Base-by-base conservation (phyloP, 2,113 vertebrate genomes). In the Casuarius casuarius region DNA sequence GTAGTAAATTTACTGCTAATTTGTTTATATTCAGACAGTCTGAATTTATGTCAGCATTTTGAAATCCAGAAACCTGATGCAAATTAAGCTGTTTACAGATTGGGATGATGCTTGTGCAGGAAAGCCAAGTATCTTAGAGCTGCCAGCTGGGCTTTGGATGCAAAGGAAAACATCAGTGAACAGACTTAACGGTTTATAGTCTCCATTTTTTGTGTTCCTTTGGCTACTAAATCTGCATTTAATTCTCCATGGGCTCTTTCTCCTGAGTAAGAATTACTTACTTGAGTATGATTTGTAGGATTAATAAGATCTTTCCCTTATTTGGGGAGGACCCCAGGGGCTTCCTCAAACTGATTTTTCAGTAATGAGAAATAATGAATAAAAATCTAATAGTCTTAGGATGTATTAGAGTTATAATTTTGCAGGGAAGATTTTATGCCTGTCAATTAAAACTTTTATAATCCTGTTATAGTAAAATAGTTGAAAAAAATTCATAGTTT, bases 291-390 rank as follows among this genome's bases (percentile, higher is more conserved):
- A 90, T 93, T 95, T 94, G 66, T 92, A 67, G 33, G 12, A n/a
- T 72, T 97, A 95, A 95, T 90, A 93, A 86, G 74, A 58, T 86
- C 93, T 94, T 92, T 54, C 33, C 25, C 66, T 90, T 78, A 74
- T 79, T 61, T 75, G 44, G 62, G 56, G 66, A 86, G 71, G 59
- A 73, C 90, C 65, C 65, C 42, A 61, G 65, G 83, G 94, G 22
- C 35, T 12, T 80, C 84, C 82, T 96, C 70, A 72, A 81, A 67
- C 80, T 71, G 84, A 68, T 80, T 92, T 95, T 84, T 93, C 84
- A 88, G 84, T 89, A 88, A 83, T 92, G 56, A 92, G 68, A 91
- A 85, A 92, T 78, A 95, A 94, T 92, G 63, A 95, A 94, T 92
- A 70, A 92, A 92, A 94, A 56, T 26, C 67, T 62, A 82, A 77